A percentile compares a stretch with the other conserved stretches of the same genome.
phyloP scores from a whole-genome alignment of 2,888 invertebrate genomes.

The Malachius bipustulatus region DNA sequence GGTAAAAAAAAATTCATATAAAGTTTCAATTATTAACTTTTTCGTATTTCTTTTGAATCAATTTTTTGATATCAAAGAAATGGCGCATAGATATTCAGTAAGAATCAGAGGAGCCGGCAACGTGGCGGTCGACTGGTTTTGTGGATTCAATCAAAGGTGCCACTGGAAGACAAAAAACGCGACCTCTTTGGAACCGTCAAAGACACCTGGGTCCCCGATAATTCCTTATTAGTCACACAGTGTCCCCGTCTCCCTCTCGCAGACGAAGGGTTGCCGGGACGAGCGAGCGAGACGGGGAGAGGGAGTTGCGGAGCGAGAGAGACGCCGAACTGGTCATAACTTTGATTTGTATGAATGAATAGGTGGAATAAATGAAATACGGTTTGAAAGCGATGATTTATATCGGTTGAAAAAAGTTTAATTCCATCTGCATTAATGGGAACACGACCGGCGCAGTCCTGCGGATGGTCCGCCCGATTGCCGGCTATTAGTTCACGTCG shows the following conservation, averaged over 20 bases:
- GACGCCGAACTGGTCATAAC: conserved; percentile 2
- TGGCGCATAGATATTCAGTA: too few species aligned
- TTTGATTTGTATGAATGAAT: conserved; percentile 1
- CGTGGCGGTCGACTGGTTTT: too few species aligned
- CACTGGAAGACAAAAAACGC: conserved; percentile 18
- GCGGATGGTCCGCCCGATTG: too few species aligned
- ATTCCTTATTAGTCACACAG: conserved; percentile 2
- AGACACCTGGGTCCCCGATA: conserved; percentile 17
- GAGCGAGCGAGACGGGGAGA: background rate
- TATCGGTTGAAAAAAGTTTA: background rate
- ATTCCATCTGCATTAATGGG: background rate
- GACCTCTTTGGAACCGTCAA: conserved; percentile 18
- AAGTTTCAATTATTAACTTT: too few species aligned
- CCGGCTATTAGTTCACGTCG: too few species aligned
- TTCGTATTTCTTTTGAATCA: too few species aligned
- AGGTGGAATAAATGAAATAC: conserved; percentile 1
- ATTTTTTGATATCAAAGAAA: too few species aligned
- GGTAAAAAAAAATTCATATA: too few species aligned
- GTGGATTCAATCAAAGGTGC: conserved; percentile 18
- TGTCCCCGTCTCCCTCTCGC: background rate
- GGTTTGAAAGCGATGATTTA: background rate
- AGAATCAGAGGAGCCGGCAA: too few species aligned
- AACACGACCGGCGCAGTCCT: too few species aligned
- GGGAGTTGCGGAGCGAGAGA: background rate
- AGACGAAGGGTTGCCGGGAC: background rate